These are phyloP conservation scores for Bufo gargarizans DNA, from an alignment of 2,113 vertebrate genomes.

Conservation along the genomic window DNA sequence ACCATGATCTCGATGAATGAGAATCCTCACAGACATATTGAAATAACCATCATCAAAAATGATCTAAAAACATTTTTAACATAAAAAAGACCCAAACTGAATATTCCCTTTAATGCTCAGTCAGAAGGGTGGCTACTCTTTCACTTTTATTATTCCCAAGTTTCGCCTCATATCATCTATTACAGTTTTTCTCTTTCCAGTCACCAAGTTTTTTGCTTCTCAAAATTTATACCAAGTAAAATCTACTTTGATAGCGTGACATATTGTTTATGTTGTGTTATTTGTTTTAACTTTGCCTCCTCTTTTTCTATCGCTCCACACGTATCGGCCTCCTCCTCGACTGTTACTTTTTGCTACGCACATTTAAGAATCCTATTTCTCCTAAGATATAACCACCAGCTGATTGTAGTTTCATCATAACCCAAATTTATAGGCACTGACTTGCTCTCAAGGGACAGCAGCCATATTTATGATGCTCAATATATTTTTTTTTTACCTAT, in stretches of 20 bases:
- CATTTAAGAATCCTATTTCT: conserved; percentile 61
- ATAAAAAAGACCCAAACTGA: neutral
- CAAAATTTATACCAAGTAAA: neutral
- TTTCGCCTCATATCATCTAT: neutral
- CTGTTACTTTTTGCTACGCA: conserved; percentile 39
- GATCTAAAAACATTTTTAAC: too few species aligned
- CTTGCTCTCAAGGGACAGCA: conserved; percentile 61
- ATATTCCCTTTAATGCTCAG: neutral
- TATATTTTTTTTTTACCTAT: conserved; percentile 71
- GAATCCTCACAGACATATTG: too few species aligned
- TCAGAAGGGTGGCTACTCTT: neutral
- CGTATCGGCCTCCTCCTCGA: neutral
- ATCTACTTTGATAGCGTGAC: conserved; percentile 3
- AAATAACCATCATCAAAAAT: too few species aligned
- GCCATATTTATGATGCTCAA: conserved; percentile 71
- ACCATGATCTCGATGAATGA: too few species aligned
- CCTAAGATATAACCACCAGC: conserved; percentile 72
- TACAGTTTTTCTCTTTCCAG: neutral
- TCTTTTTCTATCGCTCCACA: neutral
- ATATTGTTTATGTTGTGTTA: conserved; percentile 15
- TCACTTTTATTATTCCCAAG: neutral
- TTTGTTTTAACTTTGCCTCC: conserved; percentile 26
- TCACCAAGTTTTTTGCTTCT: neutral
- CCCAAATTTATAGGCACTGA: conserved; percentile 69
- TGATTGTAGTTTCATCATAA: conserved; percentile 78